phyloP scores from a whole-genome alignment of 1,140 invertebrate species.

The Rhopalosiphum maidis region DNA sequence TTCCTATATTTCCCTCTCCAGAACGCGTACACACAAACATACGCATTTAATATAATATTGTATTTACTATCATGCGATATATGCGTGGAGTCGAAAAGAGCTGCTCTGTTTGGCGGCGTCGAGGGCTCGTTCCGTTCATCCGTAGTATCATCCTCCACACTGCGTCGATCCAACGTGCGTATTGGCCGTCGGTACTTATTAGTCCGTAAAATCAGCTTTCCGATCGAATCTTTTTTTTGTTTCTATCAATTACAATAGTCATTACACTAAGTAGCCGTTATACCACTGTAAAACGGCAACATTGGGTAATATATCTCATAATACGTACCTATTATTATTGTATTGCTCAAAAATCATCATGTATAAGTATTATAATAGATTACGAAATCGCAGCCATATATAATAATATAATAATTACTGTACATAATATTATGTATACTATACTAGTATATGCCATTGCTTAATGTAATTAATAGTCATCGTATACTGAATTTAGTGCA shows the following conservation, averaged over 20 bases:
- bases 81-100: neutral
- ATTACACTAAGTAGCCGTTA: neutral
- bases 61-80: neutral
- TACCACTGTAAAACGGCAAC: neutral
- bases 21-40: neutral
- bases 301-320: neutral
- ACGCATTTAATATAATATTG: neutral
- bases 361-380: neutral
- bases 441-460: neutral
- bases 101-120: neutral
- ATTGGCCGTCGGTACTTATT: neutral
- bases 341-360: neutral
- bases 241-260: neutral
- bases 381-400: neutral
- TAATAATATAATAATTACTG: neutral
- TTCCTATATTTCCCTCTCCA: neutral
- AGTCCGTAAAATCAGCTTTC: conserved; percentile 39
- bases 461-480: neutral
- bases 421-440: neutral
- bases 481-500: neutral
- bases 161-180: too few species aligned
- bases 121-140: neutral
- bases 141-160: neutral
- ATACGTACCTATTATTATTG: neutral
- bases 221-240: neutral